Evolutionary conservation across 2,113 vertebrate genomes (phyloP).

Genomic region (Hyperopisus bebe): DNA sequence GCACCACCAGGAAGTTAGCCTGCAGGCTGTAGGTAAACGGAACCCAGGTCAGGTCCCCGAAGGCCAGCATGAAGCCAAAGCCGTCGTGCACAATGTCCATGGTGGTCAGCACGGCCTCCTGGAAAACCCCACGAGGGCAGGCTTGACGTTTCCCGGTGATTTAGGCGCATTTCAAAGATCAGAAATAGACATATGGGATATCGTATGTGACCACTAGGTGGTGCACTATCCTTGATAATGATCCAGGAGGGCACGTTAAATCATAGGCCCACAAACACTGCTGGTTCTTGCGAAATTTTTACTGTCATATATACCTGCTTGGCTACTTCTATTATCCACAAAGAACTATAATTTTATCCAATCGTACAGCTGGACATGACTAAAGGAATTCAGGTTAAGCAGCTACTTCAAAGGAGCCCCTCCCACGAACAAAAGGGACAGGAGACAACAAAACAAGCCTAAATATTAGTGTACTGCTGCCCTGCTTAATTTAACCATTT

Average conservation of each 20-base stretch:
- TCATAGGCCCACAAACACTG: not conserved
- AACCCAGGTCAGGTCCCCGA: slow-evolving; percentile 82
- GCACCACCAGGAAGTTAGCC: slow-evolving; percentile 71
- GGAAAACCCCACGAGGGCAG: not conserved
- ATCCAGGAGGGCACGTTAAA: not conserved
- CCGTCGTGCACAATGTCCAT: slow-evolving; percentile 87
- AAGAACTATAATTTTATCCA: not conserved
- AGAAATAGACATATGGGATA: not conserved
- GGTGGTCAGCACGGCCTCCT: slow-evolving; percentile 80
- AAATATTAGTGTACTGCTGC: not conserved
- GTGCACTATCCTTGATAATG: not conserved
- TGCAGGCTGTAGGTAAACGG: slow-evolving; percentile 83
- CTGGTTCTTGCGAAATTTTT: not conserved
- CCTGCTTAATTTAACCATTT: not conserved
- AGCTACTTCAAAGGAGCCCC: not conserved
- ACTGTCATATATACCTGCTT: not conserved
- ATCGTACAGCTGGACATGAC: not conserved
- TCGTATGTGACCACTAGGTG: not conserved
- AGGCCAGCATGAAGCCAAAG: slow-evolving; percentile 86
- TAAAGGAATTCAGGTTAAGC: not conserved
- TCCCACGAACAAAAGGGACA: not conserved
- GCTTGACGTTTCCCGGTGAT: not conserved
- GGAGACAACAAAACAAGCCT: not conserved
- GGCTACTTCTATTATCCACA: not conserved
- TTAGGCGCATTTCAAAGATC: not conserved